Percentiles rank a stretch among this genome's conserved stretches.
Evolutionary conservation across 2,113 vertebrate genomes (phyloP).

Genomic region (Cynoglossus semilaevis): DNA sequence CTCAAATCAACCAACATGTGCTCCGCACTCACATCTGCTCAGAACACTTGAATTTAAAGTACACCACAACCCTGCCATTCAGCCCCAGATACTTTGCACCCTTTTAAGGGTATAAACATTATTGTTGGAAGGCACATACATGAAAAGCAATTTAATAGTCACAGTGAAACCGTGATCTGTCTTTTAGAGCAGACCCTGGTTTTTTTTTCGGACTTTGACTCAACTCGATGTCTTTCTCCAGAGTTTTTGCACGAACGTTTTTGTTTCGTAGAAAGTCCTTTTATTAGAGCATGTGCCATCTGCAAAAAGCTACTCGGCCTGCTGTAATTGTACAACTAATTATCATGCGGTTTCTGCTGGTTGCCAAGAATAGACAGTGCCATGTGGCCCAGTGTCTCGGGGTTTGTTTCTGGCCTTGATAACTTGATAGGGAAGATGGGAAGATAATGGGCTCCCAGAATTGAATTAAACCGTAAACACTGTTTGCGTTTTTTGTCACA

Average conservation of each 20-base stretch:
- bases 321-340: slow-evolving; percentile 63
- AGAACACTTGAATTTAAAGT: slow-evolving; percentile 27
- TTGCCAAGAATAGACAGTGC: slow-evolving; percentile 59
- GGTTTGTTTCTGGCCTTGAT: slow-evolving; percentile 60
- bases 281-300: slow-evolving; percentile 53
- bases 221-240: slow-evolving; percentile 1
- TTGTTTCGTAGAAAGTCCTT: slow-evolving; percentile 22
- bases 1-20: slow-evolving; percentile 63
- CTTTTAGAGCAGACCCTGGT: slow-evolving; percentile 43
- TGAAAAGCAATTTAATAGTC: slow-evolving; percentile 54
- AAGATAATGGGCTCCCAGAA: slow-evolving; percentile 50
- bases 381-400: slow-evolving; percentile 55
- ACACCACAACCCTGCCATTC: slow-evolving; percentile 43
- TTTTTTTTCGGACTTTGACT: too few species aligned
- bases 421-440: slow-evolving; percentile 48
- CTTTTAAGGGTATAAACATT: slow-evolving; percentile 67
- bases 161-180: slow-evolving; percentile 57
- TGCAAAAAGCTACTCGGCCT: slow-evolving; percentile 51
- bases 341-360: slow-evolving; percentile 58
- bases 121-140: slow-evolving; percentile 58
- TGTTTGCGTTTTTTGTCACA: slow-evolving; percentile 65
- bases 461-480: slow-evolving; percentile 65
- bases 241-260: slow-evolving; percentile 2
- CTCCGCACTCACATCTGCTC: slow-evolving; percentile 53
- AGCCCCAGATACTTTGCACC: slow-evolving; percentile 56